phyloP scores from a whole-genome alignment of 2,113 vertebrate genomes.

The Muscicapa adusta region DNA sequence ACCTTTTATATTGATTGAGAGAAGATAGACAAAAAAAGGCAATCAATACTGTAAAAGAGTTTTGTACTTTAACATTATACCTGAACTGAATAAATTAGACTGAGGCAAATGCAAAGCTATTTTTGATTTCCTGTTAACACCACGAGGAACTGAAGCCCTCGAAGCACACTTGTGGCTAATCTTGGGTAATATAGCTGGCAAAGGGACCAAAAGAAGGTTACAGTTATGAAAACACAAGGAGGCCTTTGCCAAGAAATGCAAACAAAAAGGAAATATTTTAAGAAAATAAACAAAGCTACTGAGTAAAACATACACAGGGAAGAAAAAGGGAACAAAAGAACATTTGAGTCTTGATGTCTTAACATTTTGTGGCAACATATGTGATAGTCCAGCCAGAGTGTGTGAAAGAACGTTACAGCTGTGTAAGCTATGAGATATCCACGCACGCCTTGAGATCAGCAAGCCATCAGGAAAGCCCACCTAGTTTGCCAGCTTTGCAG shows the following conservation, averaged over 20 bases:
- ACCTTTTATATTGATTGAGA: neutral
- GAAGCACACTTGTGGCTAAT: conserved; percentile 7
- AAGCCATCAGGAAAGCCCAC: conserved; percentile 48
- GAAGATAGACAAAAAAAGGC: neutral
- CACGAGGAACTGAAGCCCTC: neutral
- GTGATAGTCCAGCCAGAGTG: conserved; percentile 35
- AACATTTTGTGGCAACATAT: conserved; percentile 66
- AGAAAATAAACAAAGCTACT: conserved; percentile 79
- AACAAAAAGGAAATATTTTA: conserved; percentile 74
- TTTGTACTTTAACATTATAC: neutral
- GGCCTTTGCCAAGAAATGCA: conserved; percentile 70
- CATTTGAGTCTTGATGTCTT: conserved; percentile 72
- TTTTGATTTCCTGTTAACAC: conserved; percentile 1
- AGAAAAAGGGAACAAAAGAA: conserved; percentile 73
- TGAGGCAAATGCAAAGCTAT: neutral
- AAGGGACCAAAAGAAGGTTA: conserved; percentile 56
- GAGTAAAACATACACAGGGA: conserved; percentile 70
- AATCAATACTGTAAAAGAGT: neutral
- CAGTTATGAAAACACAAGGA: conserved; percentile 51
- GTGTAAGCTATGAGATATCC: conserved; percentile 61
- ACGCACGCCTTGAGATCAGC: conserved; percentile 22
- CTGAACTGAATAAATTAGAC: neutral
- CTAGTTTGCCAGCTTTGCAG: conserved; percentile 32
- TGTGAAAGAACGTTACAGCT: conserved; percentile 64
- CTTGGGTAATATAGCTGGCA: conserved; percentile 43